Evolutionary conservation across 2,113 vertebrate species (phyloP), one percentile per base, ranked within the genome.

Genomic region (Lucifuga dentata): DNA sequence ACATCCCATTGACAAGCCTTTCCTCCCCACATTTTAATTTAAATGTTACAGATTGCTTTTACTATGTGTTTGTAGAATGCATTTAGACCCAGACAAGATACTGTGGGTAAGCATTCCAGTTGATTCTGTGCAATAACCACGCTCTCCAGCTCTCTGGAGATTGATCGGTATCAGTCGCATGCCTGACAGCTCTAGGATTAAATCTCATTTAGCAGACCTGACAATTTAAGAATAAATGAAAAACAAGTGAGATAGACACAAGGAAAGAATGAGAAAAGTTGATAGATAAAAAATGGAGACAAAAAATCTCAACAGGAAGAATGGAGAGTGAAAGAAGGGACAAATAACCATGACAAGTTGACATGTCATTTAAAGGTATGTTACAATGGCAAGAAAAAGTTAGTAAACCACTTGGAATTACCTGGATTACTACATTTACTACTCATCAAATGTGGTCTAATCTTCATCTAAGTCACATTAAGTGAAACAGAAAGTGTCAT

Each of bases 121-220:
- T 21, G 33, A 56, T 51, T 69, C 48, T 74, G 43, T 50, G 52
- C 3, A 19, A 57, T 40, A 72, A 53, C 23, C 62, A 65, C 10
- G 44, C 49, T 64, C 33, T 23, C 19, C 3, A 1, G 51, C 38
- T 61, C 68, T 75, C 50, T n/a, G 11, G 58, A 84, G 73, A 86
- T 78, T 75, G 80, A 83, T 87, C 17, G 8, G 69, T 67, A 83
- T 83, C 74, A 73, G 72, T 69, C 49, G 11, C 32, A 63, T 11
- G 32, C 44, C 66, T 81, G 78, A 80, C 60, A 82, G 70, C 67
- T 50, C 46, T 7, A 17, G 57, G 52, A 76, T 86, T 73, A 77
- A 81, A 81, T 83, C 78, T 78, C 53, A 72, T 88, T 78, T 76
- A 71, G 58, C 59, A 57, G 44, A 68, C 60, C 56, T 75, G 67